A percentile compares a stretch with the other conserved stretches of the same genome.
Evolutionary conservation across 2,797 vertebrate species (phyloP).

Genomic region (Cetoscarus ocellatus): DNA sequence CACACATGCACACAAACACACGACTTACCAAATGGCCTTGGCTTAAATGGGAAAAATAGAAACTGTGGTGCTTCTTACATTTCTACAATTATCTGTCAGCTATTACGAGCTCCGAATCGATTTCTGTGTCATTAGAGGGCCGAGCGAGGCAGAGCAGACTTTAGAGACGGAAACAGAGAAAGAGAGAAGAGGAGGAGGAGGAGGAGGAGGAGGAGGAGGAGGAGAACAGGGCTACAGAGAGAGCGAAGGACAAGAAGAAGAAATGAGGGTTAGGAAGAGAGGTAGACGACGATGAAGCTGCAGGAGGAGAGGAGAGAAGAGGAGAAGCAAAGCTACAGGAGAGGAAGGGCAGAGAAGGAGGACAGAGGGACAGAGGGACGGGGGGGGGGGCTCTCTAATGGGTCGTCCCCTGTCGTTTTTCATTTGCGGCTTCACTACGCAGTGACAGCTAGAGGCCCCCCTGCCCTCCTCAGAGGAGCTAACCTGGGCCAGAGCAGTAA

Average conservation of each 20-base stretch:
- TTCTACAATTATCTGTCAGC: conserved; percentile 57
- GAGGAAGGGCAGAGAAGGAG: conserved; percentile 10
- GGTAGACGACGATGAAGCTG: not conserved
- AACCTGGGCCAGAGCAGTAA: conserved; percentile 78
- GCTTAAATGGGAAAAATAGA: not conserved
- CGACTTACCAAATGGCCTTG: not conserved
- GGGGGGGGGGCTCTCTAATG: conserved; percentile 47
- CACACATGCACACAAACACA: not conserved
- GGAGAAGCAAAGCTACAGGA: not conserved
- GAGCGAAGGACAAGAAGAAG: not conserved
- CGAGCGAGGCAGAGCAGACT: conserved; percentile 39
- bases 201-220: not conserved
- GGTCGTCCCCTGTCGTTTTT: conserved; percentile 69
- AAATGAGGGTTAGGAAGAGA: not conserved
- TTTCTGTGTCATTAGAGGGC: conserved; percentile 56
- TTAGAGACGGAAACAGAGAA: conserved; percentile 7
- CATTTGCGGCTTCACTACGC: conserved; percentile 67
- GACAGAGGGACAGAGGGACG: not conserved
- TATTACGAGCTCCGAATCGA: conserved; percentile 57
- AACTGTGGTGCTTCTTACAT: conserved; percentile 32
- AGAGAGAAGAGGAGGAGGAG: not conserved
- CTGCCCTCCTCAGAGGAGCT: conserved; percentile 54
- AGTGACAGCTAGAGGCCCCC: conserved; percentile 67
- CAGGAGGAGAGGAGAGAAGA: not conserved
- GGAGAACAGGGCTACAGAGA: not conserved